These are phyloP conservation scores for Acrossocheilus fasciatus DNA, from an alignment of 2,797 vertebrate genomes.

Conservation along the genomic window DNA sequence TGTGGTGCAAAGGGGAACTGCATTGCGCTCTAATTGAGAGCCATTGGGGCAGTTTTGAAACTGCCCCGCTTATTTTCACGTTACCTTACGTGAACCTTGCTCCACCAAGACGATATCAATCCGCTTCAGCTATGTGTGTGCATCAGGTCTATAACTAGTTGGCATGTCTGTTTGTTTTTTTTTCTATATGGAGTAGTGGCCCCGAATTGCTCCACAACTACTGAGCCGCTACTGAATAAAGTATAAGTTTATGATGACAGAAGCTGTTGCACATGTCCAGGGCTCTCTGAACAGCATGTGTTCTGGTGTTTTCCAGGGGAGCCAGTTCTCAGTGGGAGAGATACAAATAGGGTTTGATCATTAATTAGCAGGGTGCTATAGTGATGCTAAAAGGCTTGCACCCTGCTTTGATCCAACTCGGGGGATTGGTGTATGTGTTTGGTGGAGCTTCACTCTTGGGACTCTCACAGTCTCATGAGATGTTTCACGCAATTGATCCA, in stretches of 20 bases:
- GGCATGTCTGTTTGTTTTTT: too few species aligned
- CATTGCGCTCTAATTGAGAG: too few species aligned
- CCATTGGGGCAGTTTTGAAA: too few species aligned
- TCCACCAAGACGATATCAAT: too few species aligned
- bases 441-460: not conserved
- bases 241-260: not conserved
- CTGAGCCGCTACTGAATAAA: too few species aligned
- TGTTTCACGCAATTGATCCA: not conserved
- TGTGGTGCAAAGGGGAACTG: too few species aligned
- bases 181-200: too few species aligned
- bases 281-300: not conserved
- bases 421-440: not conserved
- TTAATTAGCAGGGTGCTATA: constrained; percentile 46
- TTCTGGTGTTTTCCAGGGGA: not conserved
- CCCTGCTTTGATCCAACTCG: constrained; percentile 36
- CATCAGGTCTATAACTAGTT: too few species aligned
- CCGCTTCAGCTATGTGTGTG: too few species aligned
- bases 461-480: not conserved
- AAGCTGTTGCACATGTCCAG: not conserved
- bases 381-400: constrained; percentile 7
- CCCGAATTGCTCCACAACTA: too few species aligned
- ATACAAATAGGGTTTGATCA: constrained; percentile 41
- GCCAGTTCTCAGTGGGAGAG: constrained; percentile 25
- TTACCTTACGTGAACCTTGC: too few species aligned
- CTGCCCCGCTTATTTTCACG: too few species aligned